These are phyloP conservation scores for Lepidocolaptes lacrymiger DNA, from an alignment of 2,797 vertebrate species.

Conservation along the genomic window DNA sequence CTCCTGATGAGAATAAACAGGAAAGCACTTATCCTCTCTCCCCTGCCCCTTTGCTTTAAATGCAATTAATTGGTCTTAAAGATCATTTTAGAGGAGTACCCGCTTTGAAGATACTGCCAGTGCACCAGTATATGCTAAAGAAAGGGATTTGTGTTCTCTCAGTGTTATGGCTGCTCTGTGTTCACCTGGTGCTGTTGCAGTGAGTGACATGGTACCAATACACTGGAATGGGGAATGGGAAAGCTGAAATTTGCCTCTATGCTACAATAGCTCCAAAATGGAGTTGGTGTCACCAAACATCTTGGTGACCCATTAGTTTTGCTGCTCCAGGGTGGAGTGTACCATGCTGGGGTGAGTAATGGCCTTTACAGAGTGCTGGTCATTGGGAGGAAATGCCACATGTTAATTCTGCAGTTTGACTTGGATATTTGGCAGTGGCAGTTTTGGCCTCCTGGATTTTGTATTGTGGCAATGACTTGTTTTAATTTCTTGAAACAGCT, in stretches of 20 bases:
- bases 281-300: background rate
- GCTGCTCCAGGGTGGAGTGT: background rate
- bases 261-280: background rate
- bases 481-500: background rate
- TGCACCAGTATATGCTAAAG: background rate
- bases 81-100: background rate
- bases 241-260: background rate
- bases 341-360: background rate
- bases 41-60: background rate
- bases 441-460: background rate
- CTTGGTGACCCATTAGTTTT: background rate
- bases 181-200: background rate
- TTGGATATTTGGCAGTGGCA: background rate
- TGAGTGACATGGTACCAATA: background rate
- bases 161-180: background rate
- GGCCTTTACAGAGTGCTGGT: background rate
- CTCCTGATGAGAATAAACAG: background rate
- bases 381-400: background rate
- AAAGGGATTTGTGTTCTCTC: background rate
- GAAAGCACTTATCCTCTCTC: background rate
- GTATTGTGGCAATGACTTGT: background rate
- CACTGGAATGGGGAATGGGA: background rate
- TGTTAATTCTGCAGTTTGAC: background rate
- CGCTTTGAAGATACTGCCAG: background rate
- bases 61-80: background rate